phyloP scores from a whole-genome alignment of 2,797 vertebrate species.

The Acanthurus lineatus region DNA sequence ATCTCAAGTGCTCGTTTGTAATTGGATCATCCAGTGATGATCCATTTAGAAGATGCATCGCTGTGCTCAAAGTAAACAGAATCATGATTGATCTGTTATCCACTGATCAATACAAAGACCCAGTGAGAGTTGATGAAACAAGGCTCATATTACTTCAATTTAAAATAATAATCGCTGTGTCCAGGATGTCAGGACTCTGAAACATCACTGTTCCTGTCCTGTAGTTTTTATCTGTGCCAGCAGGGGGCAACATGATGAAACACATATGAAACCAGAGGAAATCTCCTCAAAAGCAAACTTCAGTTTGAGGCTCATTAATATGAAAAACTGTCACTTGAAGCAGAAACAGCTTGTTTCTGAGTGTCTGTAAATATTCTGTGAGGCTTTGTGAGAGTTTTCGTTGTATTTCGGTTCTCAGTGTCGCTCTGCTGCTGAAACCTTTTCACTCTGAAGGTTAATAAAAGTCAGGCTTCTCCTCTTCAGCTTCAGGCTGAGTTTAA shows the following conservation, averaged over 20 bases:
- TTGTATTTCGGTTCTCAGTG: no score
- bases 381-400: neutral
- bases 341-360: neutral
- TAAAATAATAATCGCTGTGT: neutral
- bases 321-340: neutral
- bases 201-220: neutral
- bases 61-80: neutral
- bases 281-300: neutral
- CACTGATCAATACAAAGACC: no score
- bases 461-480: neutral
- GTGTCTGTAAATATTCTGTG: neutral
- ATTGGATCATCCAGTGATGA: neutral
- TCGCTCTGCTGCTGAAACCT: neutral
- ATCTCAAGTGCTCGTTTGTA: neutral
- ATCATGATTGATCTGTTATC: no score
- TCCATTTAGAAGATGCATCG: neutral
- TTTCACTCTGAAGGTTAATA: neutral
- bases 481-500: neutral
- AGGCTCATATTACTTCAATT: neutral
- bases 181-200: neutral
- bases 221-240: slow-evolving; percentile 39
- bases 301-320: neutral
- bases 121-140: neutral
- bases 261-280: neutral
- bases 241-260: slow-evolving; percentile 15